Evolutionary conservation across 2,113 vertebrate genomes (phyloP), one percentile per base, ranked within the genome.

Genomic region (Nematolebias whitei): DNA sequence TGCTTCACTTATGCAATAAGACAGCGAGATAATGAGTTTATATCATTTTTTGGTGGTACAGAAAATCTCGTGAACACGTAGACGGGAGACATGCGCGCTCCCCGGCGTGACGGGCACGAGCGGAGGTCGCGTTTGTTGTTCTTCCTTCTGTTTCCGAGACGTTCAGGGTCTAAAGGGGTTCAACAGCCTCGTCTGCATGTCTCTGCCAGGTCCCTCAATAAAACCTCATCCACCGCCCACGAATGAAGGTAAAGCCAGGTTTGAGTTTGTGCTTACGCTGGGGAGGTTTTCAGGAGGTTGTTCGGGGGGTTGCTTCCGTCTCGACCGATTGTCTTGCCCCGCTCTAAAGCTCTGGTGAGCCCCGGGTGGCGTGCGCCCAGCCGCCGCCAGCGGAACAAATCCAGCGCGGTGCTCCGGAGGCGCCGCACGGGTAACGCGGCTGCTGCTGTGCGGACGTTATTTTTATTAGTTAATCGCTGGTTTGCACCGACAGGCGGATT

Each of bases 111-210:
- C 63, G 65, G 20, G 35, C 15, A 77, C 77, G 78, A 88, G 86
- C 88, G 89, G 93, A 92, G 90, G 92, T 56, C 55, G 59, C 85
- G 80, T 92, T 87, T 91, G 88, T 91, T 90, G 89, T 91, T 90
- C 83, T 89, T 90, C 89, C 84, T 73, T 60, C 78, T 79, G 86
- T 66, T 91, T 87, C 88, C 80, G 86, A 80, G 82, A 76, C 83
- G 85, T 78, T 86, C 78, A 84, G 85, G 80, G 81, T 84, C 72
- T 81, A 61, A 73, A 82, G 65, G 74, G 71, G 65, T 80, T 76
- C 76, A 64, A 29, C 52, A 79, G 68, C 58, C 63, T 78, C 60
- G 81, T 70, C 88, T 91, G 86, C 77, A 93, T 92, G 91, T 90
- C 87, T 84, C 78, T 54, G 54, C 76, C 52, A 50, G 68, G 79